Evolutionary conservation across 1,140 invertebrate species (phyloP).

Genomic region (Musca vetustissima): DNA sequence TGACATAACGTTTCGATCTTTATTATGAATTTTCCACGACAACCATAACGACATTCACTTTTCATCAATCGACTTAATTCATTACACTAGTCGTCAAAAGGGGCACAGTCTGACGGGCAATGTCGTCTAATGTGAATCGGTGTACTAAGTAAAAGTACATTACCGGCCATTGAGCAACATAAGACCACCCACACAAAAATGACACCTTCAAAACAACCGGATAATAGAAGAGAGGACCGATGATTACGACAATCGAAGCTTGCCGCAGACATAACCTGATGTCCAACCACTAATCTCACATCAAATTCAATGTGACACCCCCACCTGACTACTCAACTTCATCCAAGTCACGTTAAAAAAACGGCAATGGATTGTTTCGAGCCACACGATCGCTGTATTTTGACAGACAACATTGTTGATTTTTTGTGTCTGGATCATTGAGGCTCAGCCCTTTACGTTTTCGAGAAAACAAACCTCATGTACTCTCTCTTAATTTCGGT

Average conservation of each 20-base stretch:
- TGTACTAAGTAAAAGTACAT: constrained; percentile 14
- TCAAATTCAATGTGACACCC: constrained; percentile 14
- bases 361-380: constrained; percentile 4
- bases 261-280: too few species aligned
- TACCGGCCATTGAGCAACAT: not conserved
- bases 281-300: not conserved
- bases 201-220: not conserved
- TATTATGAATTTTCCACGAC: too few species aligned
- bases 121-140: constrained; percentile 7
- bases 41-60: too few species aligned
- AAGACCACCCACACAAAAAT: not conserved
- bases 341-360: not conserved
- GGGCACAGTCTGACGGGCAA: not conserved
- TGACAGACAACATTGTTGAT: not conserved
- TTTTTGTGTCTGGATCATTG: too few species aligned
- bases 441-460: too few species aligned
- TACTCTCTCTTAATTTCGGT: too few species aligned
- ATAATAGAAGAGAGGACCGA: not conserved
- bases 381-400: constrained; percentile 2
- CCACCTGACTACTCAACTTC: not conserved
- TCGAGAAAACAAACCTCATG: too few species aligned
- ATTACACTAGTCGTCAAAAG: not conserved
- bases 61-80: too few species aligned
- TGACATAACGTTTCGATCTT: too few species aligned
- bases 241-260: not conserved